Evolutionary conservation across 2,113 vertebrate genomes (phyloP), one percentile per base, ranked within the genome.

Genomic region (Pipra filicauda): DNA sequence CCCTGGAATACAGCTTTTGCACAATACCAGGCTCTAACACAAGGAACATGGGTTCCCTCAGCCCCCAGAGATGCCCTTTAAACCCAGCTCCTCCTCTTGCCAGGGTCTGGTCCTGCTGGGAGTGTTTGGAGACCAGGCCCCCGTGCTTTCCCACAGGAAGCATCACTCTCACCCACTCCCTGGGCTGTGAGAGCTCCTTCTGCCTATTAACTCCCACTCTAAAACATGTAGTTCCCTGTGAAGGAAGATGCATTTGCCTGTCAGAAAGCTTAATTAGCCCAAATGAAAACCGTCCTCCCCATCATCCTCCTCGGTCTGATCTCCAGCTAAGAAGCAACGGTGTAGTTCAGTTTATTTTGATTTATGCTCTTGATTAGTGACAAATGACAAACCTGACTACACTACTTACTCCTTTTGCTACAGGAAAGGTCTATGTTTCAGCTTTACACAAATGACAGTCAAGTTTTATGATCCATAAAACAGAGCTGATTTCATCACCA

Each of bases 171-270:
- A 81, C 93, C 96, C 90, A 92, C 95, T 76, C 88, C 22, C 91
- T 73, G 61, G 80, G 55, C 93, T 88, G 72, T 3, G 22, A 86
- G 78, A 55, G 72, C 41, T 73, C 55, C 51, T 92, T 92, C 89
- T 93, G 86, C 74, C 71, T 93, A 41, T 92, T 93, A 87, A 95
- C 74, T 96, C 96, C 95, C 74, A 93, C 97, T 92, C 80, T 23
- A 70, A 87, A 77, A 81, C 58, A 80, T 46, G 48, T 51, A 86
- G 54, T 15, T 92, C 62, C 67, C 58, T 33, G 74, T 49, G 78
- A 91, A 85, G 0, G 2, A 74, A 62, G 61, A 93, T 4, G 37
- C 51, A 74, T 70, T 64, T 74, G 73, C 70, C 91, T 95, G 92
- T 89, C 81, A 95, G 77, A 73, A 91, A 81, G n/a, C 19, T 88